Base-by-base conservation (phyloP, 2,797 vertebrate species). In the Parauchenoglanis ngamensis region DNA sequence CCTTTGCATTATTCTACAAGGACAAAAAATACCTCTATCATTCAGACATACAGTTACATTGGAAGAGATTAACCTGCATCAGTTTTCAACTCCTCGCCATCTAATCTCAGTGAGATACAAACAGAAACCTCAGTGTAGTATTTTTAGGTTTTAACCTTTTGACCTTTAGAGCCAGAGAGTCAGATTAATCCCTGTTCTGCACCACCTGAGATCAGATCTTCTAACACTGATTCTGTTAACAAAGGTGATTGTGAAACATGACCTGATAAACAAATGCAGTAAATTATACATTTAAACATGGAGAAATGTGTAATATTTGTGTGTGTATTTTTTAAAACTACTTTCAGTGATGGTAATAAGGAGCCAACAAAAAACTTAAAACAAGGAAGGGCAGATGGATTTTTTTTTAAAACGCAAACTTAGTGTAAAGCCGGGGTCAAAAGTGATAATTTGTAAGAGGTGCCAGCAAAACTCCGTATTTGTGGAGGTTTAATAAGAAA, bases 1-100 rank as follows among this genome's bases (percentile, higher is more conserved):
- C 97, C 90, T 96, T 98, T n/a, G 97, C 97, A 94, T 97, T 94
- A 92, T 91, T 97, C 96, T 97, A 94, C 11, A 79, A 54, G 6
- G 7, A 78, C 7, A 61, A n/a, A 8, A 11, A 23, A 15, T 49
- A 56, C 6, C 8, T 0, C 10, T 7, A 7, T 19, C 10, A 7
- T 19, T 46, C 57, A 63, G 23, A 63, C 19, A 0, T 21, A 8
- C 76, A 57, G 1, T 10, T 40, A 35, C 10, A 57, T 17, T 2
- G 28, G 7, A 11, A 2, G n/a, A 31, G 7, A 1, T 28, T 1
- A 76, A 8, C 31, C 28, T 40, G 13, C n/a, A 21, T 31, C n/a
- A 0, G 13, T n/a, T 2, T 2, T 15, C 10, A n/a, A 7, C 72
- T 75, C 44, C 7, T 23, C 40, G 46, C 70, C 15, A 7, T 23